Evolutionary conservation across 2,113 vertebrate genomes (phyloP), one percentile per base, ranked within the genome.

Genomic region (Motacilla tschutschensis): DNA sequence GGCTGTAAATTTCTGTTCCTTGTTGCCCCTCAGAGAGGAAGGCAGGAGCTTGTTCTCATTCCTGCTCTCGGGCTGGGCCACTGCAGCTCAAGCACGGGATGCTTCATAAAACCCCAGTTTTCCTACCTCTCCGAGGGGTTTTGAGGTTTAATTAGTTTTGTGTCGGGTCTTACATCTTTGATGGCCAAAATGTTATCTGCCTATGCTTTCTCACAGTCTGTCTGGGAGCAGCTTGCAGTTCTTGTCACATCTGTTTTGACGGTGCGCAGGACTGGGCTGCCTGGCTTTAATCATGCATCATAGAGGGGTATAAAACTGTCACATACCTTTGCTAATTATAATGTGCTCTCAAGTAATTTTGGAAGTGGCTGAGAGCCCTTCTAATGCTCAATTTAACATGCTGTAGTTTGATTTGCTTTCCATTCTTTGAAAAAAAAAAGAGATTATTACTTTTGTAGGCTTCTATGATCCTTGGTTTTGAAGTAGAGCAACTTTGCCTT

Each of bases 301-400:
- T 94, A 89, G 75, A 94, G 83, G 79, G 67, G 35, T 79, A 92
- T 95, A 94, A 95, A 95, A 87, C 87, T 91, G 91, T 95, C 93
- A 91, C 93, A 91, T 95, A 95, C 93, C 93, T 94, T 87, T 78
- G 91, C 93, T 93, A 94, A 95, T 96, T 94, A 93, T 95, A 89
- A 94, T 93, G 88, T 85, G 87, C 84, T 95, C 88, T 86, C 80
- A 83, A 94, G 92, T 91, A 73, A 95, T 91, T 94, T 91, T 95
- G 91, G 84, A 93, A 95, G 83, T 89, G 86, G 67, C 82, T 87
- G 91, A 87, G 82, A 93, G 75, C 26, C 77, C 36, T 91, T 91
- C 76, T 91, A 87, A 62, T 83, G 40, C 77, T 81, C 82, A 78
- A 17, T 93, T 85, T 94, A 90, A 65, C 55, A 12, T 83, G 41